phyloP scores from a whole-genome alignment of 2,888 invertebrate genomes.

The Andrena dorsata region DNA sequence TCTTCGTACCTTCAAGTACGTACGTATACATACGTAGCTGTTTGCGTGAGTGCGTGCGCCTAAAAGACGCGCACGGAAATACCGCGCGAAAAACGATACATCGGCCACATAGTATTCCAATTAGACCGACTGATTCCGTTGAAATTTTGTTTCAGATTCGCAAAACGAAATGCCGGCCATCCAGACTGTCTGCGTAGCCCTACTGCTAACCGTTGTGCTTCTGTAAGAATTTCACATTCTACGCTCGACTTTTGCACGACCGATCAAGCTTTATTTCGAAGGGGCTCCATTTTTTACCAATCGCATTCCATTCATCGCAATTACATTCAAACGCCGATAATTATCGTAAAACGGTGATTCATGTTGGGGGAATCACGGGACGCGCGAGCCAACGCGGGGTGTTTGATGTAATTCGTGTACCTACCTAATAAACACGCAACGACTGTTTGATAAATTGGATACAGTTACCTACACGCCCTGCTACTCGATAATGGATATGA shows the following conservation, averaged over 20 bases:
- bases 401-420: too few species aligned
- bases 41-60: too few species aligned
- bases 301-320: too few species aligned
- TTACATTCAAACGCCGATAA: too few species aligned
- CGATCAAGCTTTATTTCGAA: background rate
- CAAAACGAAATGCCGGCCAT: slow-evolving; percentile 67
- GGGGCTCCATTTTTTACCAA: background rate
- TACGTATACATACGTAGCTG: background rate
- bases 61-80: background rate
- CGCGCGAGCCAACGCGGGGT: too few species aligned
- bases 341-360: too few species aligned
- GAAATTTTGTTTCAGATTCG: slow-evolving; percentile 66
- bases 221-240: slow-evolving; percentile 69
- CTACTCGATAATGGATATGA: background rate
- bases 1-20: background rate
- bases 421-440: too few species aligned
- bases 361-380: background rate
- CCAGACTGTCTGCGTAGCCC: slow-evolving; percentile 62
- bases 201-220: slow-evolving; percentile 65
- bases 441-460: too few species aligned
- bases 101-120: background rate
- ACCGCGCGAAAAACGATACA: background rate
- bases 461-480: too few species aligned
- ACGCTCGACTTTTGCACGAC: background rate
- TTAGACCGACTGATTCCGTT: background rate